Base-by-base conservation (phyloP, 1,140 invertebrate species). In the Samia ricini region DNA sequence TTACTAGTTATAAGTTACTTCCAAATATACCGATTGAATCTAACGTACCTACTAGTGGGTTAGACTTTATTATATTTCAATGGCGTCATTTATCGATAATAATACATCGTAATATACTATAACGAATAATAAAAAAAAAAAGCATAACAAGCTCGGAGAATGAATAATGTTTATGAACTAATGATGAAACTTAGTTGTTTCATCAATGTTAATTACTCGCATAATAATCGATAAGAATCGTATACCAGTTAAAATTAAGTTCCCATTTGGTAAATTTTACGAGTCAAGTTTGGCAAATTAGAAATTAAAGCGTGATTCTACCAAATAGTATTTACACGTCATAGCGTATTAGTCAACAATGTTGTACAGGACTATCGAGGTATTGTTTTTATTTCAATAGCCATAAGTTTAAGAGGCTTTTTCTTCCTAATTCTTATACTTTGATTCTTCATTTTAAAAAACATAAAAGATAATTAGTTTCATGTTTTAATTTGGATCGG, bases 181-280 rank as follows among this genome's bases (percentile, higher is more conserved):
- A 26, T 58, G 56, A 63, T 64, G 52, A 69, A 64, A 70, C 61
- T 64, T 65, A 48, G 64, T 52, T 69, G 55, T 70, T 68, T 68
- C 71, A 57, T 65, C 63, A 68, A 54, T 55, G 65, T 72, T 69
- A 71, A 71, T 74, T 67, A 69, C 63, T 66, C 66, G 71, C 69
- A 74, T n/a, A n/a, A n/a, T n/a, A n/a, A n/a, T n/a, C n/a, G n/a
- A n/a, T n/a, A n/a, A n/a, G n/a, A 74, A 71, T 74, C 69, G 69
- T 56, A 68, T 63, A 33, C 59, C 51, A 61, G 62, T 69, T 71
- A 71, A 74, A 74, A 71, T 74, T 71, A 74, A 66, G 62, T 63
- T 57, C 54, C 69, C 63, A 64, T 68, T 68, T 65, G 49, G 63
- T 49, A 60, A 61, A 65, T 72, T 72, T 75, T 72, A 74, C 67